phyloP scores from a whole-genome alignment of 1,140 invertebrate species.

The Euura saliciscinereae region DNA sequence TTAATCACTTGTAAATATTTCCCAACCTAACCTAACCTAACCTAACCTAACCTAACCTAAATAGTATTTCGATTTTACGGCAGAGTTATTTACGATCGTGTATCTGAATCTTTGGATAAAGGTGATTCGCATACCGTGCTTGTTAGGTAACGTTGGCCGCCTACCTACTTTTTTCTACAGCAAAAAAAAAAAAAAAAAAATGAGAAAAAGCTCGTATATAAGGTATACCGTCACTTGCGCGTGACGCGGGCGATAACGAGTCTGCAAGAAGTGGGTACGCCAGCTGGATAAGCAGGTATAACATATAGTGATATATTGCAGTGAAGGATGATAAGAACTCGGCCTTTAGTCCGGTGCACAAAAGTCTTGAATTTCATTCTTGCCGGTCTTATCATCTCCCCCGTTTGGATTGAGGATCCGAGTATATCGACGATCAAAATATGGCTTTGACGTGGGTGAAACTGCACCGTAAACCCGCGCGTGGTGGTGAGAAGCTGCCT shows the following conservation, averaged over 20 bases:
- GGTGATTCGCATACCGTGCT: neutral
- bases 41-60: no score
- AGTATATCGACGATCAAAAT: neutral
- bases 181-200: no score
- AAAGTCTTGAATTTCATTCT: neutral
- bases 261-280: neutral
- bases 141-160: neutral
- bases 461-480: neutral
- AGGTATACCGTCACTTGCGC: neutral
- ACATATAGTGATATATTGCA: neutral
- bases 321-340: neutral
- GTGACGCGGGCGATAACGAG: neutral
- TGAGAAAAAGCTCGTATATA: no score
- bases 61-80: no score
- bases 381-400: neutral
- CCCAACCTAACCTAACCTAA: no score
- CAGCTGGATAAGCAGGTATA: neutral
- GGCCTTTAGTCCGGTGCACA: neutral
- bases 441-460: neutral
- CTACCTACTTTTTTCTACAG: neutral
- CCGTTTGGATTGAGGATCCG: neutral
- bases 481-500: no score
- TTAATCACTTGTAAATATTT: no score
- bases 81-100: no score
- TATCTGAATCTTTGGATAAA: no score